phyloP scores from a whole-genome alignment of 2,797 vertebrate genomes.

The Aeoliscus strigatus region DNA sequence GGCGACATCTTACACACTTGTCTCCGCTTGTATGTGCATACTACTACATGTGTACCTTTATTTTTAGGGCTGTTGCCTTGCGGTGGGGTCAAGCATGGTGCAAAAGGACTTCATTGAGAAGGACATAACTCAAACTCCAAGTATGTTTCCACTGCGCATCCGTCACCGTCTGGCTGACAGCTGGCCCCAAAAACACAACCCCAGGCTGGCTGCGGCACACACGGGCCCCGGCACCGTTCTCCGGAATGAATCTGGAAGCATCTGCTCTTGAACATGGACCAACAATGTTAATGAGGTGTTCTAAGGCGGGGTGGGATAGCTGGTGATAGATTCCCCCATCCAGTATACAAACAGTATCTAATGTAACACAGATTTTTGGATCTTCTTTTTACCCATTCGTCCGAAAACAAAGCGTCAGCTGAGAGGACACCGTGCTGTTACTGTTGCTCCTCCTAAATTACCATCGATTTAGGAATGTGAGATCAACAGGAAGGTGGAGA shows the following conservation, averaged over 20 bases:
- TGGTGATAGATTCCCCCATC: conserved; percentile 27
- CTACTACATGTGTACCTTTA: too few species aligned
- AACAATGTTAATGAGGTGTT: conserved; percentile 69
- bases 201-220: conserved; percentile 23
- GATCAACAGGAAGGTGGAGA: too few species aligned
- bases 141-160: conserved; percentile 72
- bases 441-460: too few species aligned
- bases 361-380: too few species aligned
- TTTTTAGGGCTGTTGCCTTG: conserved; percentile 68
- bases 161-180: conserved; percentile 65
- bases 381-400: too few species aligned
- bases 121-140: conserved; percentile 74
- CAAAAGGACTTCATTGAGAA: conserved; percentile 64
- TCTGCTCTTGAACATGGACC: conserved; percentile 61
- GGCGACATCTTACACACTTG: conserved; percentile 4
- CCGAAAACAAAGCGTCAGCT: too few species aligned
- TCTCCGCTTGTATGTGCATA: conserved; percentile 9
- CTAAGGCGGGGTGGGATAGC: conserved; percentile 31
- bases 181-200: conserved; percentile 51
- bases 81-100: conserved; percentile 50
- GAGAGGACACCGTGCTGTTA: too few species aligned
- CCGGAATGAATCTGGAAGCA: conserved; percentile 49
- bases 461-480: too few species aligned
- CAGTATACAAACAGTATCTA: conserved; percentile 19
- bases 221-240: conserved; percentile 40